Conservation (phyloP, 2,113 vertebrate genomes). For the Mobula hypostoma region DNA sequence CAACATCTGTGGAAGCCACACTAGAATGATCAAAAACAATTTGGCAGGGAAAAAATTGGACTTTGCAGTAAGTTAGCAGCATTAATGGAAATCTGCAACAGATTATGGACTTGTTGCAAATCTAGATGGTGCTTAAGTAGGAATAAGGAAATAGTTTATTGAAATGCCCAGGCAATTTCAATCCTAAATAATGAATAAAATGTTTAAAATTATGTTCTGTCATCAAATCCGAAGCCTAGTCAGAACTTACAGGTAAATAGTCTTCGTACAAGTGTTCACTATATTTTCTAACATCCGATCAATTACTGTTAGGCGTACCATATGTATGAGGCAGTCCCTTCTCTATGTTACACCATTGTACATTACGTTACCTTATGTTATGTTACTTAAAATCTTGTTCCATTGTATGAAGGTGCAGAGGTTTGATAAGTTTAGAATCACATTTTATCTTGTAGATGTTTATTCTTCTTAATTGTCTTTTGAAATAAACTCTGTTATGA, state of each 20-base stretch:
- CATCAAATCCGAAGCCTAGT: neutral
- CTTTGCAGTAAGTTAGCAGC: neutral
- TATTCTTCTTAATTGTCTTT: conserved; percentile 43
- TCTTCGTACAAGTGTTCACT: conserved; percentile 38
- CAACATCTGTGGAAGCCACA: neutral
- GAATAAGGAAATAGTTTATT: conserved; percentile 43
- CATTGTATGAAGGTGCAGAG: neutral
- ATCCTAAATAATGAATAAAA: conserved; percentile 37
- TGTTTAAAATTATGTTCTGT: neutral
- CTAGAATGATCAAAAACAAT: neutral
- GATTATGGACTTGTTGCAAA: neutral
- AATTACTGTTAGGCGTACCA: conserved; percentile 12
- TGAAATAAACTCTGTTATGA: conserved; percentile 35
- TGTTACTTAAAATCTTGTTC: conserved; percentile 37
- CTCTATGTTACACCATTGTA: too few relatives aligned
- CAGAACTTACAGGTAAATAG: neutral
- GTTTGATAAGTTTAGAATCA: neutral
- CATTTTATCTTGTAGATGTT: conserved; percentile 1
- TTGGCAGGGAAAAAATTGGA: neutral
- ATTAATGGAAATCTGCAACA: neutral
- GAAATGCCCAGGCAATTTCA: conserved; percentile 42
- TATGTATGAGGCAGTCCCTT: neutral
- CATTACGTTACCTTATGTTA: neutral
- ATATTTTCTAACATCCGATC: conserved; percentile 37
- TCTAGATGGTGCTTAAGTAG: conserved; percentile 38